A percentile compares a stretch with the other conserved stretches of the same genome.
phyloP scores from a whole-genome alignment of 2,888 invertebrate species.

The Didymodactylos carnosus region DNA sequence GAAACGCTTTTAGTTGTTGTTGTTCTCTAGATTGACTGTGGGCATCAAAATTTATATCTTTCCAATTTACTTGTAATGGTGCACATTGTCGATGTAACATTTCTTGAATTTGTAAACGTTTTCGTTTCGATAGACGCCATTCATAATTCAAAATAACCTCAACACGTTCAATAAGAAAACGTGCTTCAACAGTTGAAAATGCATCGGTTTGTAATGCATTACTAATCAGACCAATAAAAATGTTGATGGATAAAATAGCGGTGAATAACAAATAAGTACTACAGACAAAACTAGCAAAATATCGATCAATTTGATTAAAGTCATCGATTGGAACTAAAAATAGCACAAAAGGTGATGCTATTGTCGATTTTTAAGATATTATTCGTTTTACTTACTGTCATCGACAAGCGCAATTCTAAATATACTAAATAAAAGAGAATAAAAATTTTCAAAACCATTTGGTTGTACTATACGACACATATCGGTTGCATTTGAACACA shows the following conservation, averaged over 20 bases:
- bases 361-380: background rate
- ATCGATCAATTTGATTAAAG: background rate
- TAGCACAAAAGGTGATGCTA: background rate
- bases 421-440: background rate
- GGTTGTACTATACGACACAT: background rate
- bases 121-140: background rate
- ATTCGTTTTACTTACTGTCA: background rate
- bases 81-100: background rate
- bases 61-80: background rate
- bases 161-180: background rate
- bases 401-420: background rate
- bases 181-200: background rate
- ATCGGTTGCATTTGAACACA: background rate
- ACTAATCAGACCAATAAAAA: background rate
- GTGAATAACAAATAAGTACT: background rate
- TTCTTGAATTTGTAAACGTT: background rate
- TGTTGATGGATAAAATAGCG: background rate
- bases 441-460: background rate
- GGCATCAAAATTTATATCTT: background rate
- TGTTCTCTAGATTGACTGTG: background rate
- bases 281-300: background rate
- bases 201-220: background rate
- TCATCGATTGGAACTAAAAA: background rate
- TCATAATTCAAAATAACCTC: background rate
- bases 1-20: background rate